phyloP scores from a whole-genome alignment of 1,140 invertebrate genomes.

The Aplysia californica region DNA sequence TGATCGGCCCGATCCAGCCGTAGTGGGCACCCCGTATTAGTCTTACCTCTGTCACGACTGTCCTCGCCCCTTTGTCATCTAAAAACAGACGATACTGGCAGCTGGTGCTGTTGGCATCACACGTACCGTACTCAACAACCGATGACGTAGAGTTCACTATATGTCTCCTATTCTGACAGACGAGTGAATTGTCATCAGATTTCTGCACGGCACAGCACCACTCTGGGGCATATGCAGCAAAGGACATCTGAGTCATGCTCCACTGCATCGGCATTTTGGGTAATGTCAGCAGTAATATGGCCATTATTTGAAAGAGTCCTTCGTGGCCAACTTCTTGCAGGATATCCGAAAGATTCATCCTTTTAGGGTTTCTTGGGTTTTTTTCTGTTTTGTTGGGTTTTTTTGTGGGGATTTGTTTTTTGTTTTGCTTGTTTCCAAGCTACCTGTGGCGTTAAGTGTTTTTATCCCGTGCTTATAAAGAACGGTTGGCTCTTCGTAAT shows the following conservation, averaged over 20 bases:
- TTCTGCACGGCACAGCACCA: not conserved
- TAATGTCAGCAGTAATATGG: slow-evolving; percentile 4
- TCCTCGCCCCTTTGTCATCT: not conserved
- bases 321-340: slow-evolving; percentile 11
- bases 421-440: too few species aligned
- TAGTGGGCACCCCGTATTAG: too few species aligned
- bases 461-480: too few species aligned
- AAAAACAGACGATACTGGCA: not conserved
- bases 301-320: not conserved
- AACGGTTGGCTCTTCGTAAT: too few species aligned
- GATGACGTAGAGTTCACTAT: not conserved
- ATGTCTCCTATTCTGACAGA: not conserved
- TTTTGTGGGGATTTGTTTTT: too few species aligned
- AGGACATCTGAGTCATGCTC: slow-evolving; percentile 15
- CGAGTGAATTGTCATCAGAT: not conserved
- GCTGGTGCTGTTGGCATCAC: not conserved
- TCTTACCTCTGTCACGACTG: slow-evolving; percentile 12
- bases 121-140: not conserved
- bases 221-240: not conserved
- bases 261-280: slow-evolving; percentile 20
- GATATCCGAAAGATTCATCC: slow-evolving; percentile 13
- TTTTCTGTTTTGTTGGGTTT: too few species aligned
- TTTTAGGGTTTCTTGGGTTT: not conserved
- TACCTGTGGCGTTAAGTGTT: too few species aligned
- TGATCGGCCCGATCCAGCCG: too few species aligned